A percentile compares a stretch with the other conserved stretches of the same genome.
phyloP scores from a whole-genome alignment of 1,140 invertebrate genomes.

The Andrena cerasifolii region DNA sequence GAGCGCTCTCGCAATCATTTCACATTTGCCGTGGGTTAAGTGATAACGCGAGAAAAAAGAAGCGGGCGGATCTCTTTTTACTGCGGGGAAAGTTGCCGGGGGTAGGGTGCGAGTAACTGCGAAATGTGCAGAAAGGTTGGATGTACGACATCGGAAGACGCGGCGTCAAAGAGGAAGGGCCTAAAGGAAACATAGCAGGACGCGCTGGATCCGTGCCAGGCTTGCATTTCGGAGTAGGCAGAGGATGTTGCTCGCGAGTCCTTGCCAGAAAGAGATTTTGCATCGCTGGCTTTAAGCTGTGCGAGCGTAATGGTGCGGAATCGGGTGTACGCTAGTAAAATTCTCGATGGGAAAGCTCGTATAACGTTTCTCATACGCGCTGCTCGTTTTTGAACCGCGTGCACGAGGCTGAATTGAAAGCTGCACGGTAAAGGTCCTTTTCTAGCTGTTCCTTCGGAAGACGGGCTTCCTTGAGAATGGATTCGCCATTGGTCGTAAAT shows the following conservation, averaged over 20 bases:
- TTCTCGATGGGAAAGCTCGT: slow-evolving; percentile 23
- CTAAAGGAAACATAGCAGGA: slow-evolving; percentile 47
- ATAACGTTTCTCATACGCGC: slow-evolving; percentile 20
- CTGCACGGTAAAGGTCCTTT: neutral
- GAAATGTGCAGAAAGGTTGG: slow-evolving; percentile 47
- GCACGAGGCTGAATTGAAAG: slow-evolving; percentile 1
- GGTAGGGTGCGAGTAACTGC: slow-evolving; percentile 18
- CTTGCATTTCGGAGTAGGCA: slow-evolving; percentile 59
- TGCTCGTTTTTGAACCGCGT: neutral
- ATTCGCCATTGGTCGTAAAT: neutral
- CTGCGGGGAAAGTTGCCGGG: slow-evolving; percentile 20
- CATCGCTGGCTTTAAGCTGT: slow-evolving; percentile 53
- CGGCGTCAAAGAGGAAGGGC: slow-evolving; percentile 41
- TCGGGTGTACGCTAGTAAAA: slow-evolving; percentile 47
- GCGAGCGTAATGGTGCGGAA: slow-evolving; percentile 60
- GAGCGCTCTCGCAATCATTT: neutral
- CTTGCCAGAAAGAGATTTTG: slow-evolving; percentile 68
- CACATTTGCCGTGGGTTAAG: neutral
- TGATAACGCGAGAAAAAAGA: neutral
- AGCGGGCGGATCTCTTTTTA: neutral
- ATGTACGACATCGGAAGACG: slow-evolving; percentile 49
- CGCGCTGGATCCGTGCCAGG: slow-evolving; percentile 57
- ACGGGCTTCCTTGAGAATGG: neutral
- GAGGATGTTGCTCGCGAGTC: slow-evolving; percentile 29
- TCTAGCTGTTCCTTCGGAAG: neutral